Evolutionary conservation across 2,113 vertebrate genomes (phyloP).

Genomic region (Anguilla japonica): DNA sequence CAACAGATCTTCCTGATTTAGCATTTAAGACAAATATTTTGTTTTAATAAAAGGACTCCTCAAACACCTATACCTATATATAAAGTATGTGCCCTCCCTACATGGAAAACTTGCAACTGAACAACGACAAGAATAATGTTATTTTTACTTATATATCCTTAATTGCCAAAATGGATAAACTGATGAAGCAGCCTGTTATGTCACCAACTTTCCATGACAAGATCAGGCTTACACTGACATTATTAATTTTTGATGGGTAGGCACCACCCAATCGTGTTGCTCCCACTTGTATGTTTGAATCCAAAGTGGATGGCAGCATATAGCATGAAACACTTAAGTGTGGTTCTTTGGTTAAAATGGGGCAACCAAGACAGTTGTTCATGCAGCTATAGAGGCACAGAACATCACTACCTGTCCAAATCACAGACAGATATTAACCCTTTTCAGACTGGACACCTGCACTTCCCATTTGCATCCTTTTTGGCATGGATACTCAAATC

Average conservation of each 20-base stretch:
- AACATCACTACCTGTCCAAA: constrained; percentile 12
- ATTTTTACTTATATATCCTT: neutral
- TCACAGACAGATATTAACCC: constrained; percentile 7
- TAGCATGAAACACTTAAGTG: constrained; percentile 26
- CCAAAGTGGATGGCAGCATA: constrained; percentile 33
- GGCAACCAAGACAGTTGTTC: constrained; percentile 39
- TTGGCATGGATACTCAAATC: neutral
- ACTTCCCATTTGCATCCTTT: neutral
- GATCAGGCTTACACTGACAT: too few relatives aligned
- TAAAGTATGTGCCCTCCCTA: neutral
- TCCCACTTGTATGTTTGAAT: constrained; percentile 29
- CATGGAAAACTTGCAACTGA: neutral
- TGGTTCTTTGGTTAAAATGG: constrained; percentile 17
- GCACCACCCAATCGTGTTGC: neutral
- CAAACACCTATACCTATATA: neutral
- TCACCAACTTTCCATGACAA: neutral
- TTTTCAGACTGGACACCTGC: constrained; percentile 12
- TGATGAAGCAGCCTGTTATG: neutral
- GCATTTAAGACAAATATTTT: too few relatives aligned
- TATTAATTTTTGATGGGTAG: neutral
- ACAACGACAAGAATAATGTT: neutral
- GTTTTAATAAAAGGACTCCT: too few relatives aligned
- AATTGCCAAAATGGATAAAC: neutral
- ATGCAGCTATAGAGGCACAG: constrained; percentile 49
- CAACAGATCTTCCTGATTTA: too few relatives aligned